Conservation (phyloP, 2,113 vertebrate species). For the Meleagris gallopavo region DNA sequence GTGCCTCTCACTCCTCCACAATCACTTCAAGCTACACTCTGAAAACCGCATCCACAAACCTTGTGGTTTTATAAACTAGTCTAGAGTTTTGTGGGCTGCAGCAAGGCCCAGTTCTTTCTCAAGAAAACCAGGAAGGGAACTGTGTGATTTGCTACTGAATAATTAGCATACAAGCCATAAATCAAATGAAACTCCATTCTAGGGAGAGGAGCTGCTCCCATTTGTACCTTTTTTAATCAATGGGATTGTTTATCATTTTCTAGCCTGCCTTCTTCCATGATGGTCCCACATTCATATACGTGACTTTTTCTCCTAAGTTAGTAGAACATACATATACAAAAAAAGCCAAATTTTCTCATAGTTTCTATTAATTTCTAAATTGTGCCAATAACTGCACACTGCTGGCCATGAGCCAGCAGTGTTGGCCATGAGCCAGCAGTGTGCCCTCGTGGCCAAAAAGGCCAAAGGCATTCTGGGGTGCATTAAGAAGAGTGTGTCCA, state of each 20-base stretch:
- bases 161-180: not conserved
- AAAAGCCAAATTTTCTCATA: not conserved
- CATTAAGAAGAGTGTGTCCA: too few species aligned
- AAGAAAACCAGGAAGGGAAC: not conserved
- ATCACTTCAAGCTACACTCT: not conserved
- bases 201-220: not conserved
- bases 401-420: too few species aligned
- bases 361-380: not conserved
- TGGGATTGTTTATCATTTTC: not conserved
- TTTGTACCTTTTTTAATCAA: not conserved
- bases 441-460: too few species aligned
- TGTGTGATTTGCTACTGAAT: not conserved
- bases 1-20: not conserved
- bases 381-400: not conserved
- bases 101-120: not conserved
- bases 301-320: not conserved
- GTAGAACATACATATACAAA: not conserved
- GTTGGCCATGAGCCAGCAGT: too few species aligned
- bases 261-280: not conserved
- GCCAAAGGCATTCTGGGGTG: too few species aligned
- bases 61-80: not conserved
- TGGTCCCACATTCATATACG: not conserved
- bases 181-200: not conserved
- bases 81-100: not conserved
- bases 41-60: not conserved